Evolutionary conservation across 2,797 vertebrate genomes (phyloP), one percentile per base, ranked within the genome.

Genomic region (Meriones psammophilus): DNA sequence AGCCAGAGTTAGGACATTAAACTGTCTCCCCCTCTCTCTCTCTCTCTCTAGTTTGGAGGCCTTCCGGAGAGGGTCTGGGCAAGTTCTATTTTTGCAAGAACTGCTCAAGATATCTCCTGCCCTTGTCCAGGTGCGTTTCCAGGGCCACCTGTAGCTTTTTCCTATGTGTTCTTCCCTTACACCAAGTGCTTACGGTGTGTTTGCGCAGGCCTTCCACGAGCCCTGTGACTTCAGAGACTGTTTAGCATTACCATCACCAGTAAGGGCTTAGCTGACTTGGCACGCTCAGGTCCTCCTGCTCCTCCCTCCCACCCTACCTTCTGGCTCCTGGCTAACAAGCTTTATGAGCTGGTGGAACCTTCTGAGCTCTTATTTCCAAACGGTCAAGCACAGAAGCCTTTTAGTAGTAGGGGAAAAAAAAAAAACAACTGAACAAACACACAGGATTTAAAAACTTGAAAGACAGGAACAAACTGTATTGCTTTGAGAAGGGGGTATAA

Each of bases 181-280:
- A 24, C 33, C 14, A 24, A 94, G 80, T 80, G 4, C 42, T 64
- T 56, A 54, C 0, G 0, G 80, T 91, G 76, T 95, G 54, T 87
- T 97, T 95, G 88, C 92, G 93, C 46, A 92, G 92, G 77, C 76
- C 58, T 91, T 95, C 93, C 60, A 81, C 64, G 62, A 88, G 91
- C 5, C 69, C 87, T 91, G 92, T 68, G 91, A 74, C 92, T 81
- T 88, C 93, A 68, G 86, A 86, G 89, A 50, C 62, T 54, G n/a
- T 84, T 84, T 66, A 60, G 81, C 77, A n/a, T 93, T 81, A 66
- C 89, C 39, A 1, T 92, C 77, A 88, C 92, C 94, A 91, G 22
- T 85, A 91, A 92, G 78, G 88, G 62, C 73, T 5, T 90, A 76
- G 17, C 68, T 1, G 15, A n/a, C 81, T 88, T 83, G 83, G 91